These are phyloP conservation scores for Paramuricea clavata DNA, from an alignment of 92 coral and sea anemone genomes.

Conservation along the genomic window DNA sequence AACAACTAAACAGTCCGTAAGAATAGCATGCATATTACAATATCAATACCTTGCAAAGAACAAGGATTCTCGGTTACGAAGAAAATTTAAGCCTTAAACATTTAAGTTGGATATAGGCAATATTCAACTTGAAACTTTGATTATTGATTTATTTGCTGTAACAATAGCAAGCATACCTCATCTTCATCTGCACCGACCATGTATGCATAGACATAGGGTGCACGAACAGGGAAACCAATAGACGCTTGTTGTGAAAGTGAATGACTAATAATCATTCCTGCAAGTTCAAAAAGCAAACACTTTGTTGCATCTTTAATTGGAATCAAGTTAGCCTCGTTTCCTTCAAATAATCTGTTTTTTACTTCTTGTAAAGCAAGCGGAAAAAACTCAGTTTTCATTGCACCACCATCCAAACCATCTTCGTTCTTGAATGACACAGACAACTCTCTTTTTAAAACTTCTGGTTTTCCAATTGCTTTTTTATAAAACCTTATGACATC, in stretches of 20 bases:
- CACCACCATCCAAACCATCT: conserved; percentile 78
- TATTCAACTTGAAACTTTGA: background rate
- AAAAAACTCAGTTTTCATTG: conserved; percentile 63
- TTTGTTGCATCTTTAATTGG: conserved; percentile 72
- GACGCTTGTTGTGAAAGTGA: conserved; percentile 57
- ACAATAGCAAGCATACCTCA: conserved; percentile 14
- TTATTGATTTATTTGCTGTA: background rate
- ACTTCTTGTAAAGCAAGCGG: conserved; percentile 63
- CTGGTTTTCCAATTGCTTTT: conserved; percentile 54
- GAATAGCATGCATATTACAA: background rate
- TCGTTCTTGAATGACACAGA: conserved; percentile 64
- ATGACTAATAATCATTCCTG: conserved; percentile 64
- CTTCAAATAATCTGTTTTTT: conserved; percentile 68
- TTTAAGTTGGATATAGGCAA: no score
- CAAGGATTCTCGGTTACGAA: background rate
- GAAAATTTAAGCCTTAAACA: no score
- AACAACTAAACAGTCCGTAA: background rate
- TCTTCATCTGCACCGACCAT: conserved; percentile 56
- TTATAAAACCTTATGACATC: conserved; percentile 62
- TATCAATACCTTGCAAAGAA: background rate
- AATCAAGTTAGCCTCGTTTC: conserved; percentile 40
- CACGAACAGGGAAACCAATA: conserved; percentile 54
- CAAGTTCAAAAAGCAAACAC: conserved; percentile 60
- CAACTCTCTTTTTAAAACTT: conserved; percentile 53
- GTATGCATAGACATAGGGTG: conserved; percentile 61